These are phyloP conservation scores for Hypotaenidia okinawae DNA, from an alignment of 2,797 vertebrate genomes.

Conservation along the genomic window DNA sequence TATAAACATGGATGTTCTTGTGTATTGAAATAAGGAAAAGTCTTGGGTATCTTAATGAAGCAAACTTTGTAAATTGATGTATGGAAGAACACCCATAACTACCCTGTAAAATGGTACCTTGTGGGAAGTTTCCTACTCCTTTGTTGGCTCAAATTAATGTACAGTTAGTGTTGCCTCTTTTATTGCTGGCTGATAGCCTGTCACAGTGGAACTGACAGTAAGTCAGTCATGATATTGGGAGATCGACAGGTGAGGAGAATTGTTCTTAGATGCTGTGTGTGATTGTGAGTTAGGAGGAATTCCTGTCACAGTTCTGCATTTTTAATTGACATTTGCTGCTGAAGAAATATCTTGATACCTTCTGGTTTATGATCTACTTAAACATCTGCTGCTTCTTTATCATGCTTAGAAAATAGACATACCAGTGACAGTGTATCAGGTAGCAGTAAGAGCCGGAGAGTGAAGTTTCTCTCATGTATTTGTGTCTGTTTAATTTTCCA, in stretches of 20 bases:
- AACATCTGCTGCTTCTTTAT: background rate
- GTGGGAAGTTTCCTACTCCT: background rate
- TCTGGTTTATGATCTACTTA: background rate
- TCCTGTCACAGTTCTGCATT: background rate
- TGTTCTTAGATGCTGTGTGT: background rate
- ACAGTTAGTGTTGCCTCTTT: background rate
- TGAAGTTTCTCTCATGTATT: background rate
- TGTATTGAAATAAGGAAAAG: background rate
- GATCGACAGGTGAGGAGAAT: background rate
- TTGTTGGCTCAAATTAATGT: background rate
- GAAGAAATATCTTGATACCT: background rate
- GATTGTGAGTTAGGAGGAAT: background rate
- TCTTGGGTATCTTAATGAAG: background rate
- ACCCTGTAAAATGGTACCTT: background rate
- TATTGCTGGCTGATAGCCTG: background rate
- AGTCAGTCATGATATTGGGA: background rate
- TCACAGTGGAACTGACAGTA: background rate
- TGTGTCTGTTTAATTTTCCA: background rate
- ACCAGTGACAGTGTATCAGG: background rate
- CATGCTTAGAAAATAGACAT: background rate
- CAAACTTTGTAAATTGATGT: background rate
- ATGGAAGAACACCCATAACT: background rate
- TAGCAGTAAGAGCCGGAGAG: background rate
- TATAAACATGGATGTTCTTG: background rate
- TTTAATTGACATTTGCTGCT: background rate